Evolutionary conservation across 2,797 vertebrate species (phyloP), one percentile per base, ranked within the genome.

Genomic region (Cyprinodon diabolis): DNA sequence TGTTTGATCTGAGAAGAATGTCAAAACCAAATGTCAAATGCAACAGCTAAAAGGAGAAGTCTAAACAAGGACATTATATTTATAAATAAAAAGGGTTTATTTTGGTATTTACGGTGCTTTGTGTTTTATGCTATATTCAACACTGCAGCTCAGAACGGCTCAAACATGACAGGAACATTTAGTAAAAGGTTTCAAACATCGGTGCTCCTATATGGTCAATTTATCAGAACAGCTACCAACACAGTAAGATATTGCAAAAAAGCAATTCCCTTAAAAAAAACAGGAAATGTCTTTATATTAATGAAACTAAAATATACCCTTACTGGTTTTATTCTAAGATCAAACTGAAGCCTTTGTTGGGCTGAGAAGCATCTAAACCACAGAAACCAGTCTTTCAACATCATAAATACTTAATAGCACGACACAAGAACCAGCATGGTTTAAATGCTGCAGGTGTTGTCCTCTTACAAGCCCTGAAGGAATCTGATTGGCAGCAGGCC

Each of bases 41-140:
- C 6, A 9, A 15, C 47, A 54, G 15, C 17, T 19, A 4, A 73
- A 68, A 56, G 56, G 14, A 48, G 7, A 17, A 68, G 0, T 21
- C 9, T 70, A 25, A 23, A 15, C 48, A 67, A 49, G 30, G 30
- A 30, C 3, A 82, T 81, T 79, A 73, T 62, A 79, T 67, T 51
- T 78, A 58, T 68, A 69, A 76, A 78, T 63, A 68, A 72, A 81
- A 69, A 76, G n/a, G 30, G 25, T 68, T 70, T 65, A 66, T 76
- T 76, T 63, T 68, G 37, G 62, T 66, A 13, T n/a, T 43, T 63
- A 63, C 4, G 71, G 63, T 81, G 66, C 81, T 62, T 43, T 54
- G 77, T 66, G 76, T 71, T 70, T 55, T 52, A 47, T 69, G 78
- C 67, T 83, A 74, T 75, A 81, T 75, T 74, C 63, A 83, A 56